Evolutionary conservation across 2,113 vertebrate species (phyloP), one percentile per base, ranked within the genome.

Genomic region (Cervus canadensis): DNA sequence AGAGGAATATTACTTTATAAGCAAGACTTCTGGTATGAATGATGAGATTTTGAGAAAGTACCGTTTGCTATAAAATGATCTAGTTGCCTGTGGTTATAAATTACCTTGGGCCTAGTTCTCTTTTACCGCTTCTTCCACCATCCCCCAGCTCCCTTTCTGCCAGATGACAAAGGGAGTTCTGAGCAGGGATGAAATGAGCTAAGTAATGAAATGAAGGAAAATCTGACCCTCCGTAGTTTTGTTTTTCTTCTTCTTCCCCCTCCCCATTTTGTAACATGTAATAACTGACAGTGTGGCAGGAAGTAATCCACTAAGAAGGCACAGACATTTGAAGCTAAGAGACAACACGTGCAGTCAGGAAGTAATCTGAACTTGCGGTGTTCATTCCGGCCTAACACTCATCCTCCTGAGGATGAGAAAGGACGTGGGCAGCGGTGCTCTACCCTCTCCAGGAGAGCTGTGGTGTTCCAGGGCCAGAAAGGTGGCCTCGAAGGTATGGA

Each of bases 11-110:
- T 89, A 43, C 28, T 96, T 43, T 76, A 16, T 83, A 78, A 95
- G 95, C 96, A 95, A 95, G 52, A 95, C 87, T 94, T 92, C 87
- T 90, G 50, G 36, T 96, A 86, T 87, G 85, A 97, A 82, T 92
- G 97, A 95, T 95, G 95, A 95, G 64, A 88, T 96, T 96, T 95
- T 82, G 89, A 97, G 95, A 56, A 98, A 97, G 95, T 91, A 92
- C 79, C 54, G 23, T 97, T 96, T 93, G 96, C 84, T 93, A 91
- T 83, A 74, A 95, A 95, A 95, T 81, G 52, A 89, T 93, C 93
- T 74, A 14, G 71, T 87, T 91, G 78, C 82, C 86, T 74, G 3
- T 82, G 96, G 67, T 84, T 97, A 89, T 97, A 81, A 94, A 95
- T 91, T 43, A 87, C 87, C 33, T 54, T n/a, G 50, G 43, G 67